Conservation (phyloP, 2,888 invertebrate genomes). For the Papilio protenor region DNA sequence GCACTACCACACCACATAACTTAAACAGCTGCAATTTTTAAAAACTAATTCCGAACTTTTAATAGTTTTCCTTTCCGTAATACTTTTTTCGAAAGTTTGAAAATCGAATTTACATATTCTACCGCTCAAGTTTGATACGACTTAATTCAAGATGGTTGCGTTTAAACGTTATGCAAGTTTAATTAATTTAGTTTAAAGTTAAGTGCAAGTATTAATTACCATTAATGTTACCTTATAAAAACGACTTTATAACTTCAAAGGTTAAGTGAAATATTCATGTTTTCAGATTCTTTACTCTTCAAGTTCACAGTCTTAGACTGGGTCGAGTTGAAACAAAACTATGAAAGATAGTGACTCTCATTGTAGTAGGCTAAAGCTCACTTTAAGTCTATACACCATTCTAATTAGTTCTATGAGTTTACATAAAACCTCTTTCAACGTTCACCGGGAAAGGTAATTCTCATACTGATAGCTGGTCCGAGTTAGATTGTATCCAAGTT, state of each 20-base stretch:
- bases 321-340: too few species aligned
- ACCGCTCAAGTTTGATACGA: slow-evolving; percentile 30
- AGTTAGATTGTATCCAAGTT: slow-evolving; percentile 35
- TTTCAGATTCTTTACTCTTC: too few species aligned
- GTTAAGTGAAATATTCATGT: too few species aligned
- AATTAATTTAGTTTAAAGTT: slow-evolving; percentile 15
- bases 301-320: too few species aligned
- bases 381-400: background rate
- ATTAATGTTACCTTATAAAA: too few species aligned
- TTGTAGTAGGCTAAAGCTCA: too few species aligned
- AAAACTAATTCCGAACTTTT: slow-evolving; percentile 44
- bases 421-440: background rate
- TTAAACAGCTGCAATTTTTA: slow-evolving; percentile 45
- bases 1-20: slow-evolving; percentile 34
- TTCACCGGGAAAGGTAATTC: slow-evolving; percentile 18
- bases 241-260: too few species aligned
- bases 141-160: slow-evolving; percentile 36
- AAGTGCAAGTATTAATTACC: background rate
- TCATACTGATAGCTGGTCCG: slow-evolving; percentile 20
- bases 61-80: slow-evolving; percentile 34
- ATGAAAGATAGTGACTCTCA: too few species aligned
- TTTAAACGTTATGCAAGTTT: slow-evolving; percentile 12
- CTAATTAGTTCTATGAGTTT: background rate
- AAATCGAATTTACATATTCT: slow-evolving; percentile 42
- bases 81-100: slow-evolving; percentile 35